phyloP scores from a whole-genome alignment of 2,888 invertebrate species.

The Conus canariensis region DNA sequence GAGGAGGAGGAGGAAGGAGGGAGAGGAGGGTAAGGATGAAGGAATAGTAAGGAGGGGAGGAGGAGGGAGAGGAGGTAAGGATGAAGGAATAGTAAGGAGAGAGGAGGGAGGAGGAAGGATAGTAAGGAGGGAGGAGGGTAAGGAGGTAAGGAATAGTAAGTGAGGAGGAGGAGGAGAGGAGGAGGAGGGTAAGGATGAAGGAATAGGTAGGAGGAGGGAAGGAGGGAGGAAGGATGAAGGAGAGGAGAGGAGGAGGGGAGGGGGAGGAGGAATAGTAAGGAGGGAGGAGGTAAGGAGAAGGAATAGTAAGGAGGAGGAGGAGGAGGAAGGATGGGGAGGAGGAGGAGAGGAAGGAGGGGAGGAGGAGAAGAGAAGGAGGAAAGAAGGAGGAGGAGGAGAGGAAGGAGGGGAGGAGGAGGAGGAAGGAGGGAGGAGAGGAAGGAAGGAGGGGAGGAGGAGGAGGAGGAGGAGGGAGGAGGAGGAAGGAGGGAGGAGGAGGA shows the following conservation, averaged over 20 bases:
- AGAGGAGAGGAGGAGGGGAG: neutral
- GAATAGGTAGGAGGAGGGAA: neutral
- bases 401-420: too few relatives aligned
- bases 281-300: neutral
- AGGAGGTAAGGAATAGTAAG: neutral
- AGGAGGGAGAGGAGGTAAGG: neutral
- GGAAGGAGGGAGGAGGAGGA: too few relatives aligned
- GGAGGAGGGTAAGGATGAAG: too few relatives aligned
- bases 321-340: neutral
- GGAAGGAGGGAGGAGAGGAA: too few relatives aligned
- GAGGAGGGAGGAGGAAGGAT: neutral
- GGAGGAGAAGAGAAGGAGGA: too few relatives aligned
- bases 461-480: too few relatives aligned
- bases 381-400: too few relatives aligned
- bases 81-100: neutral
- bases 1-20: too few relatives aligned
- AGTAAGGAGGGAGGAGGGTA: neutral
- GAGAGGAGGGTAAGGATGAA: too few relatives aligned
- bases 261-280: neutral
- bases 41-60: neutral
- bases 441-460: too few relatives aligned
- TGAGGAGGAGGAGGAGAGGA: neutral
- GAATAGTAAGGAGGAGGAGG: neutral
- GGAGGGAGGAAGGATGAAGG: neutral
- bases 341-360: neutral